phyloP scores from a whole-genome alignment of 2,113 vertebrate species.

The Acrocephalus arundinaceus region DNA sequence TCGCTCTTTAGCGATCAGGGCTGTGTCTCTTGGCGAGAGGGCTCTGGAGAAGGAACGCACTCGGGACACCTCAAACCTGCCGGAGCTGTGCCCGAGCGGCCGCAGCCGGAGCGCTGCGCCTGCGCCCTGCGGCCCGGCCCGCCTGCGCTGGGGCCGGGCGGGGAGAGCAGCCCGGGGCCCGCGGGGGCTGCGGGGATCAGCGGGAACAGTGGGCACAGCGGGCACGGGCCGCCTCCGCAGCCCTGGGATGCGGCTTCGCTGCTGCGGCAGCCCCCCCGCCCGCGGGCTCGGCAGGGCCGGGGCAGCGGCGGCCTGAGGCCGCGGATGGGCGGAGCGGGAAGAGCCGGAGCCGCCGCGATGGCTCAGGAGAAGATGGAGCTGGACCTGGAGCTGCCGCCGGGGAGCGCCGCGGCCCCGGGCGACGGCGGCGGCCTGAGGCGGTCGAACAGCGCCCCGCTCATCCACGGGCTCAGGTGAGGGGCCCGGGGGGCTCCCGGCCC shows the following conservation, averaged over 20 bases:
- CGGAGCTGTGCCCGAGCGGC: neutral
- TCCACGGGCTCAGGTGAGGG: neutral
- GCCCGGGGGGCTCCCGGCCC: neutral
- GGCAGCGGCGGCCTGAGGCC: neutral
- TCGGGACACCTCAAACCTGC: rapidly evolving
- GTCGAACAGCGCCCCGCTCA: slow-evolving; percentile 72
- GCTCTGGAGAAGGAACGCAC: rapidly evolving
- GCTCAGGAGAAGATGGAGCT: slow-evolving; percentile 85
- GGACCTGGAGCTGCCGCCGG: slow-evolving; percentile 69
- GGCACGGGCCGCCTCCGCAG: neutral
- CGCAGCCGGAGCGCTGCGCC: neutral
- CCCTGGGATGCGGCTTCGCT: neutral
- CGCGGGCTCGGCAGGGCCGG: neutral
- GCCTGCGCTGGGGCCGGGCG: neutral
- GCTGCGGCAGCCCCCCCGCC: neutral
- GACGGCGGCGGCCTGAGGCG: slow-evolving; percentile 22
- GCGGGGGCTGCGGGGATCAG: neutral
- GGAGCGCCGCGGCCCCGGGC: neutral
- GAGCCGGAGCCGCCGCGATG: slow-evolving; percentile 63
- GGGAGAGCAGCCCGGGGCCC: neutral
- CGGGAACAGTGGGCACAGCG: too few species aligned
- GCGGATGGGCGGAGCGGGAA: neutral
- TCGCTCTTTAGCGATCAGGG: rapidly evolving
- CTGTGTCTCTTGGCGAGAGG: rapidly evolving
- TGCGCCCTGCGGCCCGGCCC: neutral